Evolutionary conservation across 2,888 invertebrate species (phyloP).

Genomic region (Pseudococcus viburni): DNA sequence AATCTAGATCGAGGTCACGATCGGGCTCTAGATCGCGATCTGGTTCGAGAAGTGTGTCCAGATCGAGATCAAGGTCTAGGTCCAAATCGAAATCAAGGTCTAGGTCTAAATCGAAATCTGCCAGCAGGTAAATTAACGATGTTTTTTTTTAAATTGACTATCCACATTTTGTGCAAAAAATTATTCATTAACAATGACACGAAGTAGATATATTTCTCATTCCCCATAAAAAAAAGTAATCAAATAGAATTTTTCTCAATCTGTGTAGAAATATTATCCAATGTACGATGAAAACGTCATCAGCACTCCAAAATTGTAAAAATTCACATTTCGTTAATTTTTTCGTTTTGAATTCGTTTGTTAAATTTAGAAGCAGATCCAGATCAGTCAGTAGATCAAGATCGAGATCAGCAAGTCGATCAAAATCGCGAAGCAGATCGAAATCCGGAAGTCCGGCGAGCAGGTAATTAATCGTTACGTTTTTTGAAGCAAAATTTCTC

Average conservation of each 20-base stretch:
- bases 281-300: too few species aligned
- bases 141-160: constrained; percentile 17
- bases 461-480: constrained; percentile 21
- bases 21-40: constrained; percentile 69
- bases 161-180: too few species aligned
- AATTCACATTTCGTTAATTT: too few species aligned
- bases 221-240: too few species aligned
- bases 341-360: constrained; percentile 68
- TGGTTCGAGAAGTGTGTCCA: constrained; percentile 69
- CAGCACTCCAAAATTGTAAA: too few species aligned
- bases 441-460: constrained; percentile 48
- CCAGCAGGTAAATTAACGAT: constrained; percentile 53
- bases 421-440: constrained; percentile 70
- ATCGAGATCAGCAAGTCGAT: constrained; percentile 71
- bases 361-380: constrained; percentile 71
- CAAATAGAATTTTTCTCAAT: too few species aligned
- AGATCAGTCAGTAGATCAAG: constrained; percentile 71
- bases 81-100: constrained; percentile 31
- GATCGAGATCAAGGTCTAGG: constrained; percentile 65
- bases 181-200: too few species aligned
- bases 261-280: too few species aligned
- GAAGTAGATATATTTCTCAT: too few species aligned
- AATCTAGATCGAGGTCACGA: constrained; percentile 69
- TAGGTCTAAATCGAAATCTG: not conserved
- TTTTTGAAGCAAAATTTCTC: not conserved